These are phyloP conservation scores for Saccostrea cuccullata DNA, from an alignment of 1,140 invertebrate genomes.

Conservation along the genomic window DNA sequence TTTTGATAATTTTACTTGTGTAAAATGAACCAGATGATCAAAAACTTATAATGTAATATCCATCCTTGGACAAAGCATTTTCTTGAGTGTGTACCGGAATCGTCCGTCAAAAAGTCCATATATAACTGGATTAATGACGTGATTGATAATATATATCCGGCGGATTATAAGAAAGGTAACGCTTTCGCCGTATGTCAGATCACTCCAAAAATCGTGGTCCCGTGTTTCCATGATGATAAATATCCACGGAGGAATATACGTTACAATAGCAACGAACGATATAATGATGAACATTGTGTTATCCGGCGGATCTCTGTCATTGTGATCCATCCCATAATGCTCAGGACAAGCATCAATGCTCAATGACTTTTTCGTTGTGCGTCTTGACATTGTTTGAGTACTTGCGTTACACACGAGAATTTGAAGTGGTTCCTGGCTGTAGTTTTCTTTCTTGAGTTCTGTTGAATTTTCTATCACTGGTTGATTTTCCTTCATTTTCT, in stretches of 20 bases:
- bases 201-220: conserved; percentile 24
- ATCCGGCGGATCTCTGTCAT: not conserved
- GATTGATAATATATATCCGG: conserved; percentile 41
- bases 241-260: conserved; percentile 33
- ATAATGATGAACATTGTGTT: conserved; percentile 25
- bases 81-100: conserved; percentile 37
- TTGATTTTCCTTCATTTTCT: not conserved
- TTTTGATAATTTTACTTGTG: not conserved
- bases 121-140: conserved; percentile 46
- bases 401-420: not conserved
- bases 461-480: not conserved
- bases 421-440: not conserved
- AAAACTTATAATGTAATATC: not conserved
- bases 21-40: not conserved
- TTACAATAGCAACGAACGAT: conserved; percentile 23
- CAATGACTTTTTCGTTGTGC: not conserved
- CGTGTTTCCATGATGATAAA: conserved; percentile 20
- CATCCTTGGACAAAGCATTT: conserved; percentile 9
- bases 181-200: not conserved
- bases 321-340: not conserved
- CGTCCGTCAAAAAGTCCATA: conserved; percentile 48
- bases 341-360: not conserved
- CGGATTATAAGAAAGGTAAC: conserved; percentile 2
- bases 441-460: not conserved
- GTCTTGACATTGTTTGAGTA: not conserved